Base-by-base conservation (phyloP, 2,797 vertebrate species). In the Gymnothorax reevesii region DNA sequence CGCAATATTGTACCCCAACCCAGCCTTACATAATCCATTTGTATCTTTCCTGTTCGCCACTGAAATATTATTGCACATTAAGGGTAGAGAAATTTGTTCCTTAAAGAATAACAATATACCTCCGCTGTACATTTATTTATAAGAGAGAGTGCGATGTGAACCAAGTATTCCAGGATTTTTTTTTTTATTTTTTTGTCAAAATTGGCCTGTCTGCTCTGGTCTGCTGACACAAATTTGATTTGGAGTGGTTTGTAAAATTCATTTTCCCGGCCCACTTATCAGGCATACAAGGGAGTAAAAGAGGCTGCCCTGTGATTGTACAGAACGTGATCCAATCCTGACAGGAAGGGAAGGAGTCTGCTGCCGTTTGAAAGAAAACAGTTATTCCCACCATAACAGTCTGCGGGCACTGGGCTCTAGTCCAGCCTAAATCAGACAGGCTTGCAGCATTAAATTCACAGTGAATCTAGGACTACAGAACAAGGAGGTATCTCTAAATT, bases 301-400 rank as follows among this genome's bases (percentile, higher is more conserved):
- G 64, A 66, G 59, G 60, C 4, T 13, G 17, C 22, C 64, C 25
- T 69, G 6, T 25, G 64, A 69, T 25, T 69, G 64, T 4, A 64
- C 60, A 64, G 64, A 7, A 22, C 33, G 1, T 42, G 33, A 42
- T 42, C 2, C 33, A 42, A 42, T 42, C 33, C 64, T 69, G 64
- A 69, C 80, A 75, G 22, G 85, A 86, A 60, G n/a, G 33, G 79
- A 60, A 84, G 33, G 82, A 83, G 55, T 17, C 13, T n/a, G 25
- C 42, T 42, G 33, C 62, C 52, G 17, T 55, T 60, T 62, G 15
- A 82, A 80, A 86, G n/a, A 86, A 83, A 82, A 55, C 59, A 6
- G 60, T 27, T 25, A 60, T 71, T 86, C 66, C 82, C 69, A 13
- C 25, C n/a, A 17, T 83, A 52, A 15, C 13, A 7, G 64, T 12